Base-by-base conservation (phyloP, 2,888 invertebrate species). In the Calephelis perditalis region DNA sequence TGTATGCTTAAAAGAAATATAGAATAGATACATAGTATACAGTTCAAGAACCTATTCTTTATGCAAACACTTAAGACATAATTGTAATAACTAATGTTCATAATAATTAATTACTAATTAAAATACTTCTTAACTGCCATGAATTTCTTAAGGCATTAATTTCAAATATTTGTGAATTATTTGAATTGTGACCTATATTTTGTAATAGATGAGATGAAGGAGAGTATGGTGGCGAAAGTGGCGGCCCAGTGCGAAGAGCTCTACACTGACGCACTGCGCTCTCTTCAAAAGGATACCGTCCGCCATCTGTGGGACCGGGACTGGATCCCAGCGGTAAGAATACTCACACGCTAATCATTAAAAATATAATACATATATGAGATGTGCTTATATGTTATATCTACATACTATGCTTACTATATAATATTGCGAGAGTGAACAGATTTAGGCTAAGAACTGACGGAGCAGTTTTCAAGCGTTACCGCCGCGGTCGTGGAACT, bases 211-310 rank as follows among this genome's bases (percentile, higher is more conserved):
- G 95, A 95, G 71, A 99, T 99, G 98, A 99, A 99, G 84, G 97
- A 98, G 76, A 93, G 93, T 63, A 94, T 98, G 72, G 93, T 98
- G 70, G 98, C 98, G 9, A 98, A 97, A 90, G 92, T 99, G 71
- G 96, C 97, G 69, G 94, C 96, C 63, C 98, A 98, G 79, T 95
- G 96, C 75, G 98, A 98, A 75, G 99, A 99, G 81, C 92, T 98
- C 73, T 99, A 98, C 86, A 94, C 95, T 11, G 99, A 99, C 77
- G 96, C 97, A 40, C 84, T 96, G 79, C 97, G 97, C 76, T 91
- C 95, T 56, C 94, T 99, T 91, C 96, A 96, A 81, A 94, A 96
- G 73, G 98, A 98, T 67, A 92, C 93, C 60, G 92, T 97, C 61
- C 93, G 95, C 65, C 91, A 93, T 63, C 92, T 98, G 54, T 98